Percentiles rank a stretch among this genome's conserved stretches.
Evolutionary conservation across 2,888 invertebrate species (phyloP).

Genomic region (Griposia aprilina): DNA sequence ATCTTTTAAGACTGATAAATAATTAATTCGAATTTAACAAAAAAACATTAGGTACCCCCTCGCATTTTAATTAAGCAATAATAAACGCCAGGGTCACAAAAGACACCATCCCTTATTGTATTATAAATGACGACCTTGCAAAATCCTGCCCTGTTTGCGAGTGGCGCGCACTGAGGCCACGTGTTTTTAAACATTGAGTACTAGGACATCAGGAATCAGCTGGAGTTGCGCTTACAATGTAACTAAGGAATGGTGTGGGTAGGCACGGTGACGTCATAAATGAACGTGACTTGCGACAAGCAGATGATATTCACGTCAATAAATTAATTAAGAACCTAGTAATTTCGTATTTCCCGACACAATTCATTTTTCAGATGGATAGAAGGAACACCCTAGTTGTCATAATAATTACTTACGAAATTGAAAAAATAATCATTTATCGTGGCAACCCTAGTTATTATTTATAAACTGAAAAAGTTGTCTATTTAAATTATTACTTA

Average conservation of each 20-base stretch:
- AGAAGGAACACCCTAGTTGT: not conserved
- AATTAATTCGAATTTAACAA: too few species aligned
- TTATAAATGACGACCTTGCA: not conserved
- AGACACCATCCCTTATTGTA: not conserved
- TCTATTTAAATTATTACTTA: not conserved
- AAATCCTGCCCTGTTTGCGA: not conserved
- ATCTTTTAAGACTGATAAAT: too few species aligned
- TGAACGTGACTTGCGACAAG: not conserved
- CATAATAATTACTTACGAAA: not conserved
- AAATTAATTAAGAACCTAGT: not conserved
- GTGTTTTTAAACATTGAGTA: not conserved
- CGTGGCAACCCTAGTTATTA: not conserved
- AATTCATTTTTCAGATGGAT: not conserved
- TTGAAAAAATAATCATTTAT: not conserved
- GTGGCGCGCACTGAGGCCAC: not conserved
- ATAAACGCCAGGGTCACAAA: not conserved
- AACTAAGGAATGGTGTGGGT: not conserved
- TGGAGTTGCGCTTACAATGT: not conserved
- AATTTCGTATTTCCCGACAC: not conserved
- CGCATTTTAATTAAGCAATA: too few species aligned
- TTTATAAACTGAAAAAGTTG: not conserved
- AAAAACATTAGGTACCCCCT: too few species aligned
- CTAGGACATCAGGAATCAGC: conserved; percentile 9
- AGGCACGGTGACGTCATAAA: not conserved
- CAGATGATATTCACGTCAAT: not conserved